These are phyloP conservation scores for Caloenas nicobarica DNA, from an alignment of 2,113 vertebrate genomes.

Conservation along the genomic window DNA sequence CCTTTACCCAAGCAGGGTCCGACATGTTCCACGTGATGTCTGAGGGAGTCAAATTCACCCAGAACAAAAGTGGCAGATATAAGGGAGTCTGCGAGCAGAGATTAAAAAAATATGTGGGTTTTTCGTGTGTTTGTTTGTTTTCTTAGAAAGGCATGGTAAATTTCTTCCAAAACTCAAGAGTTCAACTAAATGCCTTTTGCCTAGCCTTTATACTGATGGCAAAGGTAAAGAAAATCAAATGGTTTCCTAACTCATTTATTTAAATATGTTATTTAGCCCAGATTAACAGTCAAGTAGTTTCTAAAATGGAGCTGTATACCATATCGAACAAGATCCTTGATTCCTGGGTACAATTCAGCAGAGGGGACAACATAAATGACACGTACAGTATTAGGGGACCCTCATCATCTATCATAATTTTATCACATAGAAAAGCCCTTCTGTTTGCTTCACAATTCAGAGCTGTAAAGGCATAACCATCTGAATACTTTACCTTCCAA, in stretches of 20 bases:
- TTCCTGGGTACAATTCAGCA: not conserved
- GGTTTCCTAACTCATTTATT: not conserved
- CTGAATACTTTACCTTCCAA: conserved; percentile 66
- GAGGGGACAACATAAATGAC: not conserved
- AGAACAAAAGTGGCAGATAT: not conserved
- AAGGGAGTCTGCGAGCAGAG: not conserved
- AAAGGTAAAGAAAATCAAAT: not conserved
- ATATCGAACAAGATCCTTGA: not conserved
- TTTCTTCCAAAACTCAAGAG: not conserved
- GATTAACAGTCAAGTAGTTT: not conserved
- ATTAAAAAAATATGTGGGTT: not conserved
- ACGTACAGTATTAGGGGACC: accelerated
- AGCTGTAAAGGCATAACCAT: not conserved
- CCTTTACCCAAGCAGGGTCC: conserved; percentile 81
- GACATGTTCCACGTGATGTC: conserved; percentile 79
- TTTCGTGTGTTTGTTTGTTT: not conserved
- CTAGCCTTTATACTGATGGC: not conserved
- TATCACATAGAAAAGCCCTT: not conserved
- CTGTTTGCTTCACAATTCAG: not conserved
- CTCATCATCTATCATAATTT: not conserved
- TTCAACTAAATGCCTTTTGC: not conserved
- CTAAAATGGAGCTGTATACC: not conserved
- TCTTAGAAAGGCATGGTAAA: not conserved
- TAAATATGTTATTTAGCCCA: not conserved
- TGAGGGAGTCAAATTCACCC: conserved; percentile 74